Percentiles rank a stretch among this genome's conserved stretches.
These are phyloP conservation scores for Drosophila sproati DNA, from an alignment of 1,140 invertebrate species.

Conservation along the genomic window DNA sequence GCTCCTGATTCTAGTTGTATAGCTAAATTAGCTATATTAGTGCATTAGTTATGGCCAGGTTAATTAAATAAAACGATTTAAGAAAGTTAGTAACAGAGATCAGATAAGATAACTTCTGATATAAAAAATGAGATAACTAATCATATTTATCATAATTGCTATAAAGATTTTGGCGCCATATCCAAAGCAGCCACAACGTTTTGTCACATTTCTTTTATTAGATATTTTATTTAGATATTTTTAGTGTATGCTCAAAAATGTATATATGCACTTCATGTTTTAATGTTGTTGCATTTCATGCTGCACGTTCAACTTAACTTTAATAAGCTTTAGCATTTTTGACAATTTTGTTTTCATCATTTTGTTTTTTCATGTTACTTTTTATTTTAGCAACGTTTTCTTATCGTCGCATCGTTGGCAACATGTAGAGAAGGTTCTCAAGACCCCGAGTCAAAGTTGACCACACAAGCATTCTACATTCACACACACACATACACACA, in stretches of 20 bases:
- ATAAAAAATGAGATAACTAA: neutral
- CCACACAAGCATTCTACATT: conserved; percentile 6
- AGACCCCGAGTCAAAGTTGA: conserved; percentile 33
- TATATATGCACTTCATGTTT: conserved; percentile 21
- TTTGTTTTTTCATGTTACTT: conserved; percentile 9
- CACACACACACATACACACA: neutral
- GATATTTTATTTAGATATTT: conserved; percentile 10
- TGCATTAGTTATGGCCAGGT: neutral
- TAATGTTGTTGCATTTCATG: conserved; percentile 33
- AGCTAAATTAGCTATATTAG: neutral
- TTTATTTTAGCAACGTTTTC: conserved; percentile 14
- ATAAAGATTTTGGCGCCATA: neutral
- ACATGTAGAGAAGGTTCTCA: conserved; percentile 39
- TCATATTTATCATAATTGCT: neutral
- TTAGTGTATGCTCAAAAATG: conserved; percentile 1
- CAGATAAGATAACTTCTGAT: neutral
- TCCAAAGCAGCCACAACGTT: conserved; percentile 13
- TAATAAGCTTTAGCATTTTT: conserved; percentile 32
- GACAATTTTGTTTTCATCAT: conserved; percentile 11
- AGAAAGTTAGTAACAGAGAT: conserved; percentile 20
- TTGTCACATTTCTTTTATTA: conserved; percentile 19
- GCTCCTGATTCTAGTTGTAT: neutral
- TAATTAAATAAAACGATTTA: conserved; percentile 36
- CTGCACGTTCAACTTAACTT: conserved; percentile 34
- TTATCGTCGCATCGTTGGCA: conserved; percentile 22